phyloP scores from a whole-genome alignment of 2,113 vertebrate genomes.

The Odontesthes bonariensis region DNA sequence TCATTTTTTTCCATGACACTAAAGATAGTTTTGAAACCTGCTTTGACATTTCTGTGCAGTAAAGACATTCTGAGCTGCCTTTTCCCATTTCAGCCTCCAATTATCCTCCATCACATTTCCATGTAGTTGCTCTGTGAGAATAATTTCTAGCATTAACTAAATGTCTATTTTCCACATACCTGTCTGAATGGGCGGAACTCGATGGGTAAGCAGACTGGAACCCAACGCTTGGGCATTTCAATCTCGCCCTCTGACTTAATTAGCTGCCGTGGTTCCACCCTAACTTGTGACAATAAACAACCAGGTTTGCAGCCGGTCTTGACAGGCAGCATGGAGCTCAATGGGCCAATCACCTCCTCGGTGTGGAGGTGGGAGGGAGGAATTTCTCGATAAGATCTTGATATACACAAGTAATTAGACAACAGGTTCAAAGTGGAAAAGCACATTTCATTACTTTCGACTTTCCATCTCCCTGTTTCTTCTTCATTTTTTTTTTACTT shows the following conservation, averaged over 20 bases:
- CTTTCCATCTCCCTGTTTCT: neutral
- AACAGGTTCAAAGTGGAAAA: constrained; percentile 27
- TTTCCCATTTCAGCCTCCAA: constrained; percentile 63
- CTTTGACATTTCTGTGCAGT: constrained; percentile 53
- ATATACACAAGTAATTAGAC: constrained; percentile 56
- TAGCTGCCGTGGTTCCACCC: constrained; percentile 52
- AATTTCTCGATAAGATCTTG: constrained; percentile 43
- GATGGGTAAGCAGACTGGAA: constrained; percentile 39
- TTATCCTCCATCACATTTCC: constrained; percentile 63
- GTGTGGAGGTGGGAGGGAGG: constrained; percentile 4
- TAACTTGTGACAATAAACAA: constrained; percentile 74
- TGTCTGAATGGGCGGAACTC: constrained; percentile 41
- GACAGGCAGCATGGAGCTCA: constrained; percentile 44
- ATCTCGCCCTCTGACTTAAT: constrained; percentile 44
- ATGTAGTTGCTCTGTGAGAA: constrained; percentile 45
- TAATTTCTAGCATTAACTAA: constrained; percentile 34
- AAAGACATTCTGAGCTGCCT: constrained; percentile 47
- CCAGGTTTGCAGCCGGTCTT: constrained; percentile 38
- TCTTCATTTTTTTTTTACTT: constrained; percentile 25
- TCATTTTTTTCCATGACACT: constrained; percentile 50
- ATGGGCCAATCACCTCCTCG: constrained; percentile 31
- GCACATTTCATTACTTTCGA: constrained; percentile 20
- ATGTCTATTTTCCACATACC: constrained; percentile 46
- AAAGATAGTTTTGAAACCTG: constrained; percentile 62
- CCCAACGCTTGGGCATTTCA: constrained; percentile 38